phyloP scores from a whole-genome alignment of 2,888 invertebrate genomes.

The Protonemura montana region DNA sequence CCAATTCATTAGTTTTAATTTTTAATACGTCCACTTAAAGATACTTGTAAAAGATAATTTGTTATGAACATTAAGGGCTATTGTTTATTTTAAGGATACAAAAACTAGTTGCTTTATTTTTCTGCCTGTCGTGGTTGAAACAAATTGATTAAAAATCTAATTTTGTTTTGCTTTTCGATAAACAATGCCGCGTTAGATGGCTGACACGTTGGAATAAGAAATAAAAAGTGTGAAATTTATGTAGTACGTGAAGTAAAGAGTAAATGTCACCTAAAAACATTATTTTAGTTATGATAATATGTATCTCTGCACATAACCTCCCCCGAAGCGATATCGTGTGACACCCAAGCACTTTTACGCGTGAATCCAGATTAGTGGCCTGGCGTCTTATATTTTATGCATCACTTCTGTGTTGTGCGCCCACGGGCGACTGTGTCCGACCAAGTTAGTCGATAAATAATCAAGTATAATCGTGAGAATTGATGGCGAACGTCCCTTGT shows the following conservation, averaged over 20 bases:
- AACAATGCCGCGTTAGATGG: neutral
- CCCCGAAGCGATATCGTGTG: neutral
- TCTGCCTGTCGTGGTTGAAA: neutral
- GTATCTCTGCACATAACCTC: neutral
- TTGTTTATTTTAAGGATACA: neutral
- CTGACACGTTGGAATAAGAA: no score
- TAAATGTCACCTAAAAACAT: neutral
- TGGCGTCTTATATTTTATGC: neutral
- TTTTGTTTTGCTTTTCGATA: neutral
- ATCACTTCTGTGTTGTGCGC: neutral
- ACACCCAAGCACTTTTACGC: neutral
- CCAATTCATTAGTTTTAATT: constrained; percentile 17
- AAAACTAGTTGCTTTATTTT: neutral
- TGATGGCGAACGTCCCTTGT: neutral
- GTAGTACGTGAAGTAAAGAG: no score
- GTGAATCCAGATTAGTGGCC: neutral
- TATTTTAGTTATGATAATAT: neutral
- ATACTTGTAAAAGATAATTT: constrained; percentile 16
- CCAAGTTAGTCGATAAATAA: constrained; percentile 25
- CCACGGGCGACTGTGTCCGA: neutral
- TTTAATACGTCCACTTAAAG: constrained; percentile 8
- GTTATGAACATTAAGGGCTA: neutral
- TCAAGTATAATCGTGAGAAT: constrained; percentile 32
- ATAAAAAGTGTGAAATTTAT: no score
- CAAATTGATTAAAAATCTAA: neutral